Evolutionary conservation across 2,797 vertebrate genomes (phyloP).

Genomic region (Caiman crocodilus): DNA sequence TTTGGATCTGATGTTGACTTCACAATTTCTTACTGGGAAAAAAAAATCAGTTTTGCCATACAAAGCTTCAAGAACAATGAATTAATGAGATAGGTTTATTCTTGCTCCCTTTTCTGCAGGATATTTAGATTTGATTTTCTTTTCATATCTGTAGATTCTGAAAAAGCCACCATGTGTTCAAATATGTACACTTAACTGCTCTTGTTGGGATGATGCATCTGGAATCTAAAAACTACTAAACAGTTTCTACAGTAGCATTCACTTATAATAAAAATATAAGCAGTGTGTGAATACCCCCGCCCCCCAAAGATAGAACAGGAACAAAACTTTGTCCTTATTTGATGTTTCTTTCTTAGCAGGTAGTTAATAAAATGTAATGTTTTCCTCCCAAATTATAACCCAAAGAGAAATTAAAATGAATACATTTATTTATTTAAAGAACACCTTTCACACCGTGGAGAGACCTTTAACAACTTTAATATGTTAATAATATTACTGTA

Average conservation of each 20-base stretch:
- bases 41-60: not conserved
- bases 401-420: constrained; percentile 33
- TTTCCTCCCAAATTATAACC: constrained; percentile 22
- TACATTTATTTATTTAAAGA: constrained; percentile 36
- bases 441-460: not conserved
- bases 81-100: not conserved
- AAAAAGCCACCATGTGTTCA: not conserved
- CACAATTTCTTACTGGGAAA: not conserved
- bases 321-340: constrained; percentile 34
- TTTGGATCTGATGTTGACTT: not conserved
- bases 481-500: not conserved
- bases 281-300: not conserved
- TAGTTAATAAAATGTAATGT: constrained; percentile 43
- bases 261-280: constrained; percentile 42
- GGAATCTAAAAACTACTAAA: not conserved
- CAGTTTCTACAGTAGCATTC: not conserved
- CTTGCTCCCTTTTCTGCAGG: not conserved
- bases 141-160: not conserved
- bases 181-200: not conserved
- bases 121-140: not conserved
- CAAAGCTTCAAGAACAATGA: not conserved
- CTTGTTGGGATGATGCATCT: not conserved
- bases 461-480: not conserved
- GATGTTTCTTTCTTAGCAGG: constrained; percentile 17
- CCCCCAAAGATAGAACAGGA: not conserved